phyloP scores from a whole-genome alignment of 2,797 vertebrate species.

The Anas bahamensis region DNA sequence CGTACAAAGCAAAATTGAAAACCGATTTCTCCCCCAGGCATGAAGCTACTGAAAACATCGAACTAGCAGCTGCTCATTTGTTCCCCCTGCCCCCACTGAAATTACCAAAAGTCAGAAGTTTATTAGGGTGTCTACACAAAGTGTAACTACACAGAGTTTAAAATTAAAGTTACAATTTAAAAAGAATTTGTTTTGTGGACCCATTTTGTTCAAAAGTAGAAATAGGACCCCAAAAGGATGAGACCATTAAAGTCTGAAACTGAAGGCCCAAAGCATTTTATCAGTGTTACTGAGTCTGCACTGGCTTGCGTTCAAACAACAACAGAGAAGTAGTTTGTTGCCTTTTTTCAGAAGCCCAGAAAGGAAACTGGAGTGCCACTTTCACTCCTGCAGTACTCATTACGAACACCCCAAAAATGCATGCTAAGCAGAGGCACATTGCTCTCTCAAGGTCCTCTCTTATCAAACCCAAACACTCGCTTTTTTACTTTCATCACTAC shows the following conservation, averaged over 20 bases:
- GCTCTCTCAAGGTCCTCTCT: neutral
- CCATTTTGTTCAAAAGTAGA: neutral
- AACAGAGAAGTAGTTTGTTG: neutral
- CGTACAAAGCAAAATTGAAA: neutral
- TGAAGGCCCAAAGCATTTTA: neutral
- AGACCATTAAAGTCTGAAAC: neutral
- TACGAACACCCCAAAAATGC: fast-evolving
- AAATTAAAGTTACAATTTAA: neutral
- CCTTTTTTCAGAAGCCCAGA: neutral
- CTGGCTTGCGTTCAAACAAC: neutral
- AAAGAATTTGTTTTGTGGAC: neutral
- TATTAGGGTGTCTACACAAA: neutral
- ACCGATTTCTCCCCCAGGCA: neutral
- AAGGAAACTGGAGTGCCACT: neutral
- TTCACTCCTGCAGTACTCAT: neutral
- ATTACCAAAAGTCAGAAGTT: neutral
- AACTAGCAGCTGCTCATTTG: neutral
- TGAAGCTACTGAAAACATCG: neutral
- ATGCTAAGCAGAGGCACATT: neutral
- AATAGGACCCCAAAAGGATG: neutral
- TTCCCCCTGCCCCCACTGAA: neutral
- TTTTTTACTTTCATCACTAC: neutral
- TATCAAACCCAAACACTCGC: neutral
- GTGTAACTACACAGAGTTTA: neutral
- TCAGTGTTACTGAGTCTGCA: neutral